phyloP scores from a whole-genome alignment of 2,797 vertebrate genomes.

The Leptodactylus fallax region DNA sequence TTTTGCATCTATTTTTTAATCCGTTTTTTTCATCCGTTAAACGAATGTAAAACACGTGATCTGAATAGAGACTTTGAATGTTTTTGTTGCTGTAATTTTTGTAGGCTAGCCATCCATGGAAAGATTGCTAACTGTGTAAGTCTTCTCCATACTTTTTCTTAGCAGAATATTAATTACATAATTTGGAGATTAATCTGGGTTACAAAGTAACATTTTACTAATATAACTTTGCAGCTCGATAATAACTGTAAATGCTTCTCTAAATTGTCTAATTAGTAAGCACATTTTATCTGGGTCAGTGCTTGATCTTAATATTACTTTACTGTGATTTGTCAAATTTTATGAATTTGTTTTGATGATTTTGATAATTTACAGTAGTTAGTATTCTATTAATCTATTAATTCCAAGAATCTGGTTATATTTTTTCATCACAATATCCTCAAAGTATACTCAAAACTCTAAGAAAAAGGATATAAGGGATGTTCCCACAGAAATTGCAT shows the following conservation, averaged over 20 bases:
- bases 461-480: neutral
- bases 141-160: no score
- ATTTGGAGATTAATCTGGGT: no score
- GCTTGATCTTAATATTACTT: neutral
- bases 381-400: neutral
- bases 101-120: no score
- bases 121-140: no score
- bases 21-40: no score
- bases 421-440: neutral
- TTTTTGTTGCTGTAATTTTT: no score
- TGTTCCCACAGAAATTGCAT: neutral
- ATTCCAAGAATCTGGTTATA: neutral
- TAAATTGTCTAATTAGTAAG: neutral
- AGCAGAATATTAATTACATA: no score
- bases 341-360: neutral
- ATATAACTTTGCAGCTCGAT: neutral
- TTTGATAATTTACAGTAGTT: conserved; percentile 35
- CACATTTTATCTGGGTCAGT: neutral
- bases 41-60: no score
- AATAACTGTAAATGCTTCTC: neutral
- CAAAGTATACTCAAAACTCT: neutral
- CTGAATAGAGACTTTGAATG: no score
- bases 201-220: neutral
- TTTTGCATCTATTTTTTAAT: no score
- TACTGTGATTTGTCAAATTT: conserved; percentile 20